phyloP scores from a whole-genome alignment of 2,113 vertebrate genomes.

The Pipa parva region DNA sequence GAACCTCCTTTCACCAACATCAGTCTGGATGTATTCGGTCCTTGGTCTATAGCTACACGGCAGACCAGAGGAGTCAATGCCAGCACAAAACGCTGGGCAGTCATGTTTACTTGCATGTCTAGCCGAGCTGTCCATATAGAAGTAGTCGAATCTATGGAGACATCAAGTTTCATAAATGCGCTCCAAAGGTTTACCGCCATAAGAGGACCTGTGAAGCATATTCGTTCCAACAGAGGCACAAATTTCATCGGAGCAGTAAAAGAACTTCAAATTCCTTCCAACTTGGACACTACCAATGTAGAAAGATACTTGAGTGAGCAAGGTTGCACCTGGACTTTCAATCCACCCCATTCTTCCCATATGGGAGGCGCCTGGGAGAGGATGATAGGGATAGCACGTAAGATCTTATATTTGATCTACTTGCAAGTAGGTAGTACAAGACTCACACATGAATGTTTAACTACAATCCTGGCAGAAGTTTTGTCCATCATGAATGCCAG shows the following conservation, averaged over 20 bases:
- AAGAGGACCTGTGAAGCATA: neutral
- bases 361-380: conserved; percentile 1
- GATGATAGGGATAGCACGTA: neutral
- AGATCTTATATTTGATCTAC: neutral
- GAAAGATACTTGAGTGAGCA: neutral
- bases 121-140: conserved; percentile 27
- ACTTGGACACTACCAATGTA: neutral
- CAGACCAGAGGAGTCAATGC: neutral
- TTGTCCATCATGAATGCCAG: neutral
- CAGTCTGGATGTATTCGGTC: neutral
- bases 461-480: conserved; percentile 2
- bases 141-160: conserved; percentile 34
- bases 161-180: conserved; percentile 26
- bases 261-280: neutral
- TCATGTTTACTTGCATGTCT: conserved; percentile 27
- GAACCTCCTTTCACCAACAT: neutral
- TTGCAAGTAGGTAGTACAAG: neutral
- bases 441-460: conserved; percentile 2
- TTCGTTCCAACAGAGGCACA: neutral
- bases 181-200: conserved; percentile 26
- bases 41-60: neutral
- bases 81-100: conserved; percentile 1
- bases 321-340: neutral
- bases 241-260: neutral
- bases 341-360: neutral